phyloP scores from a whole-genome alignment of 2,113 vertebrate species.

The Urocynchramus pylzowi region DNA sequence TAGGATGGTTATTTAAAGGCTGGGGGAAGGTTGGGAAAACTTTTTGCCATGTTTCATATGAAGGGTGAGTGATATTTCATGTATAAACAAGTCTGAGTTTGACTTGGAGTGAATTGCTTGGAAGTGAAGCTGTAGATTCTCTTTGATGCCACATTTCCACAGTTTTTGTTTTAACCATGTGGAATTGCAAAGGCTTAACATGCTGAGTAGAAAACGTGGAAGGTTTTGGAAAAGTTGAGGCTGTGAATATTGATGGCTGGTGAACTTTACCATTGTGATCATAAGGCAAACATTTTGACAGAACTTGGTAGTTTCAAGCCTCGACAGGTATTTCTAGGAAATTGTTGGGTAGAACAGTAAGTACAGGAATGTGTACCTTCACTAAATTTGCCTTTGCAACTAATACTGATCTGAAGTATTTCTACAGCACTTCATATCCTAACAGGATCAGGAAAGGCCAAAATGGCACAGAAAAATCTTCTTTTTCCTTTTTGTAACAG shows the following conservation, averaged over 20 bases:
- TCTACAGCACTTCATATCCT: not conserved
- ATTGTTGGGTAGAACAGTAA: not conserved
- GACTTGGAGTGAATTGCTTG: not conserved
- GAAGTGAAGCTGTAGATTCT: not conserved
- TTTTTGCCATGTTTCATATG: not conserved
- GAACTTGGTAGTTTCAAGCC: not conserved
- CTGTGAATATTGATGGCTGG: not conserved
- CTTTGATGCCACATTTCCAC: not conserved
- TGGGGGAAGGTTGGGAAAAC: not conserved
- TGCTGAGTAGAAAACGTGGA: not conserved
- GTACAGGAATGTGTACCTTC: not conserved
- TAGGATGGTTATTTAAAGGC: not conserved
- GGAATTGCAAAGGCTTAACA: not conserved
- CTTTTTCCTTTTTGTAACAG: not conserved
- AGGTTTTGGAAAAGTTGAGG: not conserved
- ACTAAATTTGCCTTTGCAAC: conserved; percentile 4
- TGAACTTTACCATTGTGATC: not conserved
- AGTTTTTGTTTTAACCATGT: not conserved
- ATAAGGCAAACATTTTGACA: not conserved
- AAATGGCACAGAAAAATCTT: not conserved
- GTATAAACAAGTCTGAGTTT: not conserved
- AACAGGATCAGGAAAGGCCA: not conserved
- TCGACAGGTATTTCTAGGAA: conserved; percentile 38
- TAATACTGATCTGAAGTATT: not conserved
- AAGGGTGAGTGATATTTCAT: not conserved